Base-by-base conservation (phyloP, 2,797 vertebrate genomes). In the Helicolenus hilgendorfi region DNA sequence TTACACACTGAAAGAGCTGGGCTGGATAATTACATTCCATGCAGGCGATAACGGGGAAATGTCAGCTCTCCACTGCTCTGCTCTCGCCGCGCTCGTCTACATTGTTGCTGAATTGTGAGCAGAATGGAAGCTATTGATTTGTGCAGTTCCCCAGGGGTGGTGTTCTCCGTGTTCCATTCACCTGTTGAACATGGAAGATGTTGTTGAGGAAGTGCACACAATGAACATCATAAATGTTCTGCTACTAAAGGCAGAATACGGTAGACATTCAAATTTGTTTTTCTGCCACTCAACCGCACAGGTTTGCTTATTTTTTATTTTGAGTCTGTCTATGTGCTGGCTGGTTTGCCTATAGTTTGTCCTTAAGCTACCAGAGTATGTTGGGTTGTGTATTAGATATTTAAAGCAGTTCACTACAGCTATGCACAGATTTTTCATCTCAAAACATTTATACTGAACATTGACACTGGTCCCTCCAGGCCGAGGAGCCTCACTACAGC, bases 1-100 rank as follows among this genome's bases (percentile, higher is more conserved):
- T 92, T 68, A 72, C 27, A 60, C 77, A 86, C 14, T 41, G 87
- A 90, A 83, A 92, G 85, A 87, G 74, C 84, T 53, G 60, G 36
- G 31, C 81, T 80, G 79, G 84, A 94, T 96, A 97, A 97, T 97
- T 95, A 92, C 97, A 97, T 97, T 97, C 97, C 94, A 91, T 56
- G 65, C 89, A 72, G 91, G 83, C 81, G 97, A 97, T 97, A 97
- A 96, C 93, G 9, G 77, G 93, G 94, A 96, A 96, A 97, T 96
- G 94, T 92, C 74, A 83, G 88, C 92, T 92, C 92, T 79, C 69
- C 67, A 10, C 78, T 69, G 87, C 85, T 80, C 83, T 7, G 74
- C 73, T 36, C 53, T 58, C 53, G 22, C 91, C 85, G 62, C 58
- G 11, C 83, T 91, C 27, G 70, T 77, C 83, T 89, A 91, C 94